These are phyloP conservation scores for Phlogophora meticulosa DNA, from an alignment of 2,888 invertebrate species.

Conservation along the genomic window DNA sequence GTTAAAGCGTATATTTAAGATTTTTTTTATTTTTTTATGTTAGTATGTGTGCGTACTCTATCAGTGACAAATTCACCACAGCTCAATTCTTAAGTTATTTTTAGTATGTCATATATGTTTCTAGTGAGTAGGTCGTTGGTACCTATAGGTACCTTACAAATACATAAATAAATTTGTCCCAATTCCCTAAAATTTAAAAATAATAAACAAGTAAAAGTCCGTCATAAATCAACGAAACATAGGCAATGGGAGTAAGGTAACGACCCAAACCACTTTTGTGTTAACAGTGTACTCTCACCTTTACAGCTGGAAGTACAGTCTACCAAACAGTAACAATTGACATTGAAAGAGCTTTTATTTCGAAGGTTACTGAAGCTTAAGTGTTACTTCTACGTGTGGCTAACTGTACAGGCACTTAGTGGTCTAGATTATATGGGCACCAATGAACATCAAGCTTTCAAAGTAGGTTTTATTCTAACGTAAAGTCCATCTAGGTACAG, in stretches of 20 bases:
- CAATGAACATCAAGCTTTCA: conserved; percentile 52
- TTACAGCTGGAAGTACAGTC: conserved; percentile 46
- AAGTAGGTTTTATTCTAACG: conserved; percentile 43
- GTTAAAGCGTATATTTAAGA: no score
- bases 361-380: not conserved
- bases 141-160: no score
- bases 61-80: no score
- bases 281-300: conserved; percentile 62
- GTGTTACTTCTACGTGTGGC: not conserved
- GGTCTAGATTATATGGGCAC: conserved; percentile 54
- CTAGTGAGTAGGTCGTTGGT: no score
- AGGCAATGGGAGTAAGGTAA: conserved; percentile 57
- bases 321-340: not conserved
- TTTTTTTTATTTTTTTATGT: no score
- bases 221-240: not conserved
- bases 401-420: conserved; percentile 56
- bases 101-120: no score
- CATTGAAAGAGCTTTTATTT: not conserved
- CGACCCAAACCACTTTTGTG: conserved; percentile 63
- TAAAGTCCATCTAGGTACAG: conserved; percentile 22
- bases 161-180: no score
- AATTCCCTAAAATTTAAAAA: no score
- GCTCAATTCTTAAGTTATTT: no score
- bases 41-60: no score
- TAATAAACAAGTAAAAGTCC: no score